These are phyloP conservation scores for Flexamia atlantica DNA, from an alignment of 2,888 invertebrate genomes.

Conservation along the genomic window DNA sequence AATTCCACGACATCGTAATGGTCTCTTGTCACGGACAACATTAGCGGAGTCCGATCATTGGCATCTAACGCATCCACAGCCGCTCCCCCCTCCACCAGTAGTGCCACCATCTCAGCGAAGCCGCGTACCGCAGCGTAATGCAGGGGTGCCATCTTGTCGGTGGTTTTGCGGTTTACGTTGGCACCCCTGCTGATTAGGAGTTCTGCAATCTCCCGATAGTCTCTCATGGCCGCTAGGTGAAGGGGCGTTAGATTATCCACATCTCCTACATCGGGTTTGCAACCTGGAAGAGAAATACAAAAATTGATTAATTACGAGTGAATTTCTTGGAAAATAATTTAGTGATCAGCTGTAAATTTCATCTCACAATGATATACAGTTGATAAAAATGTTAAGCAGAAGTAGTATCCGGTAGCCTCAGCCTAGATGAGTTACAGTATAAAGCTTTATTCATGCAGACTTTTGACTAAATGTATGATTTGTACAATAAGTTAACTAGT, in stretches of 20 bases:
- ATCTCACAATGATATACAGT: too few relatives aligned
- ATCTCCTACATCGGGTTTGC: slow-evolving; percentile 82
- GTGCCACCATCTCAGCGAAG: slow-evolving; percentile 70
- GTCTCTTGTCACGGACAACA: slow-evolving; percentile 93
- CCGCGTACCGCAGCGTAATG: slow-evolving; percentile 74
- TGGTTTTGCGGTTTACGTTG: slow-evolving; percentile 74
- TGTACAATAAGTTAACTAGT: too few relatives aligned
- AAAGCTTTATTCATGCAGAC: too few relatives aligned
- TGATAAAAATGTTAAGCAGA: too few relatives aligned
- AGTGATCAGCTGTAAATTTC: too few relatives aligned
- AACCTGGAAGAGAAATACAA: slow-evolving; percentile 73
- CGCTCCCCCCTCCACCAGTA: slow-evolving; percentile 85
- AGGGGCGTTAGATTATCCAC: slow-evolving; percentile 82
- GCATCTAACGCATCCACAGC: slow-evolving; percentile 99
- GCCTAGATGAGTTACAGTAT: too few relatives aligned
- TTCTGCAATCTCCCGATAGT: slow-evolving; percentile 78
- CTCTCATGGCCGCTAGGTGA: slow-evolving; percentile 81
- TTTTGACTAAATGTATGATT: too few relatives aligned
- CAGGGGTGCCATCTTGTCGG: slow-evolving; percentile 74
- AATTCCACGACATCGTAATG: slow-evolving; percentile 86
- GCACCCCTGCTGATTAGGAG: slow-evolving; percentile 73
- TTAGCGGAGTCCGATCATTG: slow-evolving; percentile 78
- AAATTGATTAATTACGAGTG: too few relatives aligned
- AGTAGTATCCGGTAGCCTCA: too few relatives aligned
- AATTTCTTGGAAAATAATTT: too few relatives aligned